Evolutionary conservation across 1,140 invertebrate genomes (phyloP).

Genomic region (Liolophura sinensis): DNA sequence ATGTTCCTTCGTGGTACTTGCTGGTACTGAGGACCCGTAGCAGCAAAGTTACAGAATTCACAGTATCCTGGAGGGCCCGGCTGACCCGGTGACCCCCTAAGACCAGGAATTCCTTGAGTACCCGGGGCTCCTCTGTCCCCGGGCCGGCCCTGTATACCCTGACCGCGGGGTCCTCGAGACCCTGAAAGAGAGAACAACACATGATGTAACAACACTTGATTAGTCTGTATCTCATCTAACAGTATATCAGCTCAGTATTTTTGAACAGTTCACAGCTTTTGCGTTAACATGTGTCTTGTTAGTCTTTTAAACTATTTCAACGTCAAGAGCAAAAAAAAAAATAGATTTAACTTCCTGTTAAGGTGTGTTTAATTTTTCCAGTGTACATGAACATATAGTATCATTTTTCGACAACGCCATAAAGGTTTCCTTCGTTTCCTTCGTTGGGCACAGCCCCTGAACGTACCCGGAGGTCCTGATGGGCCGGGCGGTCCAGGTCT

Average conservation of each 20-base stretch:
- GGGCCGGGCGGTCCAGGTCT: slow-evolving; percentile 27
- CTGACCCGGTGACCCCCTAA: slow-evolving; percentile 39
- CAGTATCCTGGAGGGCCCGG: slow-evolving; percentile 46
- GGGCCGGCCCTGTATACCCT: slow-evolving; percentile 37
- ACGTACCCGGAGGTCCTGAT: slow-evolving; percentile 32
- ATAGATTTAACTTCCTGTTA: no score
- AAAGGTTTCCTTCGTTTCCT: slow-evolving; percentile 4
- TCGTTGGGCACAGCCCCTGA: background rate
- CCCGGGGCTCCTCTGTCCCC: slow-evolving; percentile 44
- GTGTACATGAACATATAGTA: no score
- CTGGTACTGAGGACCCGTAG: slow-evolving; percentile 29
- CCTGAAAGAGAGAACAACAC: slow-evolving; percentile 22
- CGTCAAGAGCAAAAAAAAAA: no score
- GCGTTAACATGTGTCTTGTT: no score
- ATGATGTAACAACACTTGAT: no score
- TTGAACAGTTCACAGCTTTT: no score
- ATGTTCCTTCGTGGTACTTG: slow-evolving; percentile 20
- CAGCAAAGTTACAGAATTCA: slow-evolving; percentile 36
- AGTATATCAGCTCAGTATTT: no score
- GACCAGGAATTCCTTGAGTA: slow-evolving; percentile 35
- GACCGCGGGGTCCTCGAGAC: slow-evolving; percentile 42
- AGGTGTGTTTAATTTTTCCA: no score
- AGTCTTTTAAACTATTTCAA: no score
- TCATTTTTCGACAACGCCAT: no score
- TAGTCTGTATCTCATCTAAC: no score